These are phyloP conservation scores for Sesamia inferens DNA, from an alignment of 2,888 invertebrate genomes.

Conservation along the genomic window DNA sequence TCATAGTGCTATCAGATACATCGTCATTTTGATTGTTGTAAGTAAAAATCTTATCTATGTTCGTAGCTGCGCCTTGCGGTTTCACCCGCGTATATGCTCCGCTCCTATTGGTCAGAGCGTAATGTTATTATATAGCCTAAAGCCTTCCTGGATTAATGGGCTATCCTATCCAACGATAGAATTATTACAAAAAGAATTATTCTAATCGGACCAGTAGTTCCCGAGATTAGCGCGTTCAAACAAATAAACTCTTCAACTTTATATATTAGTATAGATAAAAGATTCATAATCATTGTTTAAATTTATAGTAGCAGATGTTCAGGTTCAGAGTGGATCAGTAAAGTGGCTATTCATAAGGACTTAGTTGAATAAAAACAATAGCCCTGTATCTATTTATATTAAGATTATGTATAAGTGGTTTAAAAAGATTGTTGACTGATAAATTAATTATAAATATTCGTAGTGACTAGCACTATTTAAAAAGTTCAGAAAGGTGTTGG, in stretches of 20 bases:
- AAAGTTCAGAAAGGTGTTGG: background rate
- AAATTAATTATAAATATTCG: background rate
- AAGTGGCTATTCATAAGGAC: slow-evolving; percentile 6
- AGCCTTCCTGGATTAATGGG: too few relatives aligned
- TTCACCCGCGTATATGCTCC: too few relatives aligned
- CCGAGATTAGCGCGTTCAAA: too few relatives aligned
- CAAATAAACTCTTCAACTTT: too few relatives aligned
- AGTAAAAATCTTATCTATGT: background rate
- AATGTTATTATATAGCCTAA: too few relatives aligned
- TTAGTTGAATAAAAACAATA: slow-evolving; percentile 19
- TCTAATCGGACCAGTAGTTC: too few relatives aligned
- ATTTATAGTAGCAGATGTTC: background rate
- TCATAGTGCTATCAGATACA: background rate
- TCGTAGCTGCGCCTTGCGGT: too few relatives aligned
- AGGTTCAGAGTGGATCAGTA: slow-evolving; percentile 9
- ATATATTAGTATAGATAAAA: too few relatives aligned
- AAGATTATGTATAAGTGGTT: background rate
- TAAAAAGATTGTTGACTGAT: slow-evolving; percentile 1
- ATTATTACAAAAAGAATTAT: too few relatives aligned
- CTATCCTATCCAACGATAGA: too few relatives aligned
- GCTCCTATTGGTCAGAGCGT: too few relatives aligned
- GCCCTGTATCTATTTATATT: slow-evolving; percentile 1
- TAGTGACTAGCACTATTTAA: too few relatives aligned
- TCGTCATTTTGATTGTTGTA: background rate
- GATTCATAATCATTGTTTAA: background rate